Evolutionary conservation across 2,888 invertebrate genomes (phyloP), one percentile per base, ranked within the genome.

Genomic region (Rhopalosiphum nymphaeae): DNA sequence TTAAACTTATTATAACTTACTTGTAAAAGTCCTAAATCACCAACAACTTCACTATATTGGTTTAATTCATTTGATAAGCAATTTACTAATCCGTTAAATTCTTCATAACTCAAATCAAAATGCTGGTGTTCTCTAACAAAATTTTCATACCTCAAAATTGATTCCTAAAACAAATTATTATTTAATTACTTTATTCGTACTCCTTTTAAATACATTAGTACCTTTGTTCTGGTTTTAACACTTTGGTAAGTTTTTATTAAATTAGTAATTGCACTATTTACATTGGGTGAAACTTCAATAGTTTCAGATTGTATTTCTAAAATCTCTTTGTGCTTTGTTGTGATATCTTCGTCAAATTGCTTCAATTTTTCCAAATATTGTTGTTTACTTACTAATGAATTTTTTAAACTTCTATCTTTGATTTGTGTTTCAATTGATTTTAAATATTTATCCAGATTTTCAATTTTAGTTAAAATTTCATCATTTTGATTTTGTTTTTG

Each of bases 351-450:
- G 95, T 98, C 97, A 94, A 98, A 96, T 89, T 96, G 96, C 95
- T 97, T 97, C 0, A 99, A 96, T 96, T 98, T 98, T 93, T 97
- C 97, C 92, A 98, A 96, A 96, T 98, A 98, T 21, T 97, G 96
- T 95, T 97, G 96, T 96, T 99, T 99, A 4, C 98, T 97, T 95
- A 98, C 98, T 61, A 98, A 97, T 9, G 97, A 98, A 95, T 97
- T 98, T 96, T 98, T 98, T 3, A 99, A 96, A 95, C 98, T 98
- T 96, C 98, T 98, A 95, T 98, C 98, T 96, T 98, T 98, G 0
- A 99, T 97, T 95, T 98, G 97, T 91, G 97, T 97, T 96, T 99
- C 99, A 95, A 98, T 98, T 91, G 97, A 97, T 95, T 98, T 98
- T 91, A 98, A 96, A 99, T 99, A 99, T 90, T 97, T 96, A 95